phyloP scores from a whole-genome alignment of 1,140 invertebrate genomes.

The Lasaia peninsularis region DNA sequence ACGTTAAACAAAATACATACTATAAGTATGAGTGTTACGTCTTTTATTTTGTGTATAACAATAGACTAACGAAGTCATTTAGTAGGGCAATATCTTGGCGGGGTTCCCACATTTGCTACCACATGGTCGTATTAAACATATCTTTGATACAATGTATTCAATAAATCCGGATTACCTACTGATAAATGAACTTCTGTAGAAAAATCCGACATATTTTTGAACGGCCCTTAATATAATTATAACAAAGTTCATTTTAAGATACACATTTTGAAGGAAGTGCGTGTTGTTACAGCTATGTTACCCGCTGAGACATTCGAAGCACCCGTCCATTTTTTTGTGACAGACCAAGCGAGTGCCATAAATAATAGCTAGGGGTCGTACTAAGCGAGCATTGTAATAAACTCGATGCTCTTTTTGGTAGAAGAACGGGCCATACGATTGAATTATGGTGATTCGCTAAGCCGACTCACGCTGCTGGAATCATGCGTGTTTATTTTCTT shows the following conservation, averaged over 20 bases:
- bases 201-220: conserved; percentile 36
- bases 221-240: conserved; percentile 34
- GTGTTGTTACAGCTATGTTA: conserved; percentile 74
- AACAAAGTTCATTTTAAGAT: conserved; percentile 43
- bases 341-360: conserved; percentile 74
- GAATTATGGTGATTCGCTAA: conserved; percentile 75
- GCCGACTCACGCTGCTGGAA: conserved; percentile 60
- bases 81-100: conserved; percentile 66
- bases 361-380: conserved; percentile 74
- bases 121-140: conserved; percentile 67
- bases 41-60: conserved; percentile 38
- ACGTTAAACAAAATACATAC: too few species aligned
- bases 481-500: conserved; percentile 61
- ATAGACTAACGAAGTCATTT: conserved; percentile 68
- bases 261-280: conserved; percentile 62
- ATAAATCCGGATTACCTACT: conserved; percentile 70
- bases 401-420: conserved; percentile 74
- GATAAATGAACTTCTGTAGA: conserved; percentile 45
- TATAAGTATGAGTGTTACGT: too few species aligned
- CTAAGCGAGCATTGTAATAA: conserved; percentile 70
- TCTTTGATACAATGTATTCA: conserved; percentile 59
- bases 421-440: conserved; percentile 60
- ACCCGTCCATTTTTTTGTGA: conserved; percentile 73
- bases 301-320: conserved; percentile 72
- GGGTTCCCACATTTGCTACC: conserved; percentile 72